Evolutionary conservation across 2,797 vertebrate genomes (phyloP), one percentile per base, ranked within the genome.

Genomic region (Synaphobranchus kaupii): DNA sequence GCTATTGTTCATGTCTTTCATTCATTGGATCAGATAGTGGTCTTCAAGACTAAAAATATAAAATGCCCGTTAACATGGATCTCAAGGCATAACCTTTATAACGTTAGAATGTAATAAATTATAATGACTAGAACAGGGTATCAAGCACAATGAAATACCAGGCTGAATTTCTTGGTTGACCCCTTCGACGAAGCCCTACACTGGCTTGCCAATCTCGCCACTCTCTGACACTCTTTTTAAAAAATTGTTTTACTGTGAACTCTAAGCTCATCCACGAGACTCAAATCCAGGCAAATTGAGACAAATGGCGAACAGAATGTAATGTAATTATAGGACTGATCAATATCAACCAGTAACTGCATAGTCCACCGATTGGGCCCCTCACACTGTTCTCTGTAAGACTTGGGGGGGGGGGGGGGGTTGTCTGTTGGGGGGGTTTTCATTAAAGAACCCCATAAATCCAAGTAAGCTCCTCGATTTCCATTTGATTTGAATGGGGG

Each of bases 241-340:
- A 39, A 39, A 39, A 39, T 22, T 17, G 4, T 17, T 31, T 25
- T 66, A 73, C 22, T 81, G 71, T 81, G 39, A 48, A 81, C 22
- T 81, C 44, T 81, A 48, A 48, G 20, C 78, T 48, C n/a, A 47
- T 50, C 20, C 39, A 47, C 76, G 17, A 76, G 76, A 6, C 17
- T 80, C 39, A 47, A 20, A 80, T 76, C 39, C 22, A 80, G 76
- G 3, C 47, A 50, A 50, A 50, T 50, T 81, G 47, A 81, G 50
- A n/a, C 8, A 12, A 44, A 8, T n/a, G 44, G 47, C 10, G 20
- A 48, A 48, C 76, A 81, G 78, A 81, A 81, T 50, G 78, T 20
- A 81, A 81, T 81, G 78, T 25, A 81, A 81, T 81, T 81, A 81
- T n/a, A 50, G 44, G 6, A 50, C 78, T 50, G 47, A 81, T 81